Evolutionary conservation across 1,140 invertebrate species (phyloP), one percentile per base, ranked within the genome.

Genomic region (Cyclina sinensis): DNA sequence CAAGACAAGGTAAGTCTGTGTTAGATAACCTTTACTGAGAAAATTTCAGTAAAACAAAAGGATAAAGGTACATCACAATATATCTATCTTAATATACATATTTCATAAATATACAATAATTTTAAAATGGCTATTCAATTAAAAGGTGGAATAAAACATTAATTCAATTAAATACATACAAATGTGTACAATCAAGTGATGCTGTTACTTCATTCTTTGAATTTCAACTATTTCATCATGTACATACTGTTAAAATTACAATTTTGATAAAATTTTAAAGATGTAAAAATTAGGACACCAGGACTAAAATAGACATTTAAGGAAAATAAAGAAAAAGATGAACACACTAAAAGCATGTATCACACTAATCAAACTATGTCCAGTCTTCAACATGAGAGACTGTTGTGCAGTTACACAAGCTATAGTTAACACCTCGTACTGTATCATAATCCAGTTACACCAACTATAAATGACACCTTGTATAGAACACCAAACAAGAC

Each of bases 21-120:
- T 73, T 37, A 73, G 68, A 39, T 37, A 39, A 39, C 39, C 27
- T 78, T 78, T 78, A 51, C 74, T 78, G 48, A 78, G 70, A 27
- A 54, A 51, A 48, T 51, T 4, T 54, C 74, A 51, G 39, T 46
- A 78, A 78, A 51, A 78, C 39, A 54, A 78, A 78, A 7, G 74
- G 74, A 54, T 78, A 74, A 74, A 74, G 11, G 1, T 46, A 78
- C 74, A 78, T 78, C 74, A 78, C 74, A 78, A 78, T 78, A 78
- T 51, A 9, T 78, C 32, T 78, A 78, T 51, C 39, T 51, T 78
- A 78, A 78, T 46, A 51, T 78, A 78, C 39, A 78, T 32, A 78
- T n/a, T 46, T 27, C 27, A 51, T 51, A 78, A 78, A 78, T 78
- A 54, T 78, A 78, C 74, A 78, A 51, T 78, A 16, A 39, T 54